Conservation (phyloP, 2,113 vertebrate species). For the Tetraodon nigroviridis region DNA sequence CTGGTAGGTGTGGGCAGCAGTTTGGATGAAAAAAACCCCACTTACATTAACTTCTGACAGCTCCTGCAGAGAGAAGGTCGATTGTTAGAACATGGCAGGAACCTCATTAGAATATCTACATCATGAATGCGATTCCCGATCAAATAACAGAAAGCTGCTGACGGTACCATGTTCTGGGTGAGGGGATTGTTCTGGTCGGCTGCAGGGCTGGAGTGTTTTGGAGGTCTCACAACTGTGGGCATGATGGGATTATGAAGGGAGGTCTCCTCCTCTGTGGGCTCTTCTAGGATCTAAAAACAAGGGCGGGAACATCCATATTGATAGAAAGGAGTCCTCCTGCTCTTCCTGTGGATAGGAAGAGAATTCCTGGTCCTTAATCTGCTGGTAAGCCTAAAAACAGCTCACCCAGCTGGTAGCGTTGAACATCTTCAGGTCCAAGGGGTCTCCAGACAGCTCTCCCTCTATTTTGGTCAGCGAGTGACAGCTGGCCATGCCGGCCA, state of each 20-base stretch:
- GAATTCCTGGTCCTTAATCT: constrained; percentile 11
- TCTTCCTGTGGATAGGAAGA: not conserved
- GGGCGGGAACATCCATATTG: not conserved
- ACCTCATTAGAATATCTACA: not conserved
- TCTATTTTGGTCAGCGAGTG: constrained; percentile 96
- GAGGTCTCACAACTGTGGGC: constrained; percentile 92
- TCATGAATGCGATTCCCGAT: too few species aligned
- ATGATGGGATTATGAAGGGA: constrained; percentile 90
- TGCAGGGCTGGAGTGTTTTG: constrained; percentile 77
- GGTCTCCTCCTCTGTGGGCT: constrained; percentile 94
- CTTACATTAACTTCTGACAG: constrained; percentile 84
- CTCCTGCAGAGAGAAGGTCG: constrained; percentile 71
- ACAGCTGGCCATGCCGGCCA: constrained; percentile 93
- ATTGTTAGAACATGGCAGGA: not conserved
- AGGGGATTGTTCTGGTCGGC: constrained; percentile 58
- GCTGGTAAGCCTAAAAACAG: not conserved
- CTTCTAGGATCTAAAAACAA: constrained; percentile 83
- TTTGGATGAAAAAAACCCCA: constrained; percentile 14
- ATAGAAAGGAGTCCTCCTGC: not conserved
- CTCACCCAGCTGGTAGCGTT: constrained; percentile 93
- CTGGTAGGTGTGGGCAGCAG: not conserved
- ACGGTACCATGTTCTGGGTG: constrained; percentile 81
- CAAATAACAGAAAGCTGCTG: not conserved
- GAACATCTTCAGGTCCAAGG: constrained; percentile 97
- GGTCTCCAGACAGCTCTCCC: constrained; percentile 90